Conservation (phyloP, 2,797 vertebrate genomes). For the Loris lydekkerianus region DNA sequence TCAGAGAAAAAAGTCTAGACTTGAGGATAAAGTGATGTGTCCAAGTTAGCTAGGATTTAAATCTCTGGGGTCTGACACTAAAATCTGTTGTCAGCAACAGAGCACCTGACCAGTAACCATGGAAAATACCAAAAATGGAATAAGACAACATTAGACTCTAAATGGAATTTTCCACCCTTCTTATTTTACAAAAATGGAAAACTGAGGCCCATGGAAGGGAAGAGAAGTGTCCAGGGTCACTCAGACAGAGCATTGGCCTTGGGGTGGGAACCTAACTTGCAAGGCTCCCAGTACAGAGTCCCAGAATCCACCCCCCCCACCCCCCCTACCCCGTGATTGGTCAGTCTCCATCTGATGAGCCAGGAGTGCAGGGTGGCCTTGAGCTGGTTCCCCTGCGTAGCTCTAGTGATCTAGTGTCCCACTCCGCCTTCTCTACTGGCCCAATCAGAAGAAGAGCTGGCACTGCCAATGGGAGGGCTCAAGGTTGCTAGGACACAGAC, state of each 20-base stretch:
- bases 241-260: not conserved
- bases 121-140: not conserved
- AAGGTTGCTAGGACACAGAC: slow-evolving; percentile 60
- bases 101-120: not conserved
- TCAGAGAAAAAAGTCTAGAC: not conserved
- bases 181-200: not conserved
- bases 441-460: not conserved
- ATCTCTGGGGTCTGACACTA: not conserved
- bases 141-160: not conserved
- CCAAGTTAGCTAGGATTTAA: not conserved
- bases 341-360: not conserved
- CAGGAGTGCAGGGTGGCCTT: rapidly evolving
- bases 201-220: not conserved
- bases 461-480: slow-evolving; percentile 14
- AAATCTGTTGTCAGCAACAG: not conserved
- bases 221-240: not conserved
- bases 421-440: not conserved
- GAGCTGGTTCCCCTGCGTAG: not conserved
- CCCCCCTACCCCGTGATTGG: not conserved
- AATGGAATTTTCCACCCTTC: not conserved
- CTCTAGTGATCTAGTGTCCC: not conserved
- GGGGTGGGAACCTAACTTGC: not conserved
- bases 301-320: not conserved
- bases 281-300: not conserved
- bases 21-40: not conserved